phyloP scores from a whole-genome alignment of 2,797 vertebrate species.

The Nyctibius grandis region DNA sequence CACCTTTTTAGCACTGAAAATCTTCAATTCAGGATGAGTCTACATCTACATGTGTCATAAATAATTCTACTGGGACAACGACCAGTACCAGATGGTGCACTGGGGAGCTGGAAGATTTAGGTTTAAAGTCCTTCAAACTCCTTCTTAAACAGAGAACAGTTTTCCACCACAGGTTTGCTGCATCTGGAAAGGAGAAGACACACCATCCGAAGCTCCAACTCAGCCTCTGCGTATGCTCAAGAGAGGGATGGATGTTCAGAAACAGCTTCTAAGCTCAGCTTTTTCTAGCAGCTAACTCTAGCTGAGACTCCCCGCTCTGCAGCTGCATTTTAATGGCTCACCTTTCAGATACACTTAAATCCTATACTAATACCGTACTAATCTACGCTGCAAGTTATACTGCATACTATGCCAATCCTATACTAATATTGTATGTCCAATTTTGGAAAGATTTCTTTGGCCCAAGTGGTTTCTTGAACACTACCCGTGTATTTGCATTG shows the following conservation, averaged over 20 bases:
- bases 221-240: not conserved
- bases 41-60: rapidly evolving
- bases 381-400: not conserved
- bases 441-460: not conserved
- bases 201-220: not conserved
- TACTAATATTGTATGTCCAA: rapidly evolving
- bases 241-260: not conserved
- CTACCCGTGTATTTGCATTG: too few species aligned
- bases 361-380: too few species aligned
- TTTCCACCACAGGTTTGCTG: not conserved
- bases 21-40: not conserved
- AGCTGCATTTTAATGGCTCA: not conserved
- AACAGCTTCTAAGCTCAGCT: not conserved
- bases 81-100: not conserved
- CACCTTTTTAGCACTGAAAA: not conserved
- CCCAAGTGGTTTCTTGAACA: not conserved
- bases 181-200: not conserved
- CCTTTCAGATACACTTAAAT: not conserved
- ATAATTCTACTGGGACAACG: not conserved
- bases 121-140: not conserved
- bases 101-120: not conserved
- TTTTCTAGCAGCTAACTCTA: not conserved
- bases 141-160: not conserved
- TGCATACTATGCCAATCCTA: not conserved
- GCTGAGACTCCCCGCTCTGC: too few species aligned